Evolutionary conservation across 2,888 invertebrate species (phyloP).

Genomic region (Patella ulyssiponensis): DNA sequence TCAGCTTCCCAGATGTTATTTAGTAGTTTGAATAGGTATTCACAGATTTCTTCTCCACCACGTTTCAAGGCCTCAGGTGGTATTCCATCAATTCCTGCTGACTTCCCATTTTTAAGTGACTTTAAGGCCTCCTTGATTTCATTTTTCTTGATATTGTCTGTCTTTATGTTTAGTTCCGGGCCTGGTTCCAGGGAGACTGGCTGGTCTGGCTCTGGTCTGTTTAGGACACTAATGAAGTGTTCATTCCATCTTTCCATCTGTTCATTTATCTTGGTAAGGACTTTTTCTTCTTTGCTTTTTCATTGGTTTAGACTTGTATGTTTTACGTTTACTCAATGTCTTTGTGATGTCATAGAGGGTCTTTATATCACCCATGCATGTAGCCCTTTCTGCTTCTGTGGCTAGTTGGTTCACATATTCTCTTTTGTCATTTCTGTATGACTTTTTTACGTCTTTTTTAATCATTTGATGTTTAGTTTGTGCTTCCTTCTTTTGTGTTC

Average conservation of each 20-base stretch:
- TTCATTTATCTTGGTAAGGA: not conserved
- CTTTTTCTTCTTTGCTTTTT: not conserved
- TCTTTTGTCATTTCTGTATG: not conserved
- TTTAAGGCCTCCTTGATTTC: slow-evolving; percentile 20
- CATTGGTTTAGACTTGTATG: not conserved
- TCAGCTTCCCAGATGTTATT: slow-evolving; percentile 15
- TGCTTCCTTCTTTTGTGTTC: too few relatives aligned
- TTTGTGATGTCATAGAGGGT: not conserved
- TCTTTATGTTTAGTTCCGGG: slow-evolving; percentile 9
- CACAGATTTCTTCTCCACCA: slow-evolving; percentile 13
- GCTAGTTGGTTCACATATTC: not conserved
- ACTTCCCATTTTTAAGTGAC: slow-evolving; percentile 20
- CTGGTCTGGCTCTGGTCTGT: slow-evolving; percentile 1
- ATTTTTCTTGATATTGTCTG: slow-evolving; percentile 11
- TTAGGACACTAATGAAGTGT: not conserved
- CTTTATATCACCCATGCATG: not conserved
- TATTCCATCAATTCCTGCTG: slow-evolving; percentile 23
- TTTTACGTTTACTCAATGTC: not conserved
- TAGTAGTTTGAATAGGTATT: slow-evolving; percentile 18
- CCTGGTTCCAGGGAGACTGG: not conserved
- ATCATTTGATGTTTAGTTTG: not conserved
- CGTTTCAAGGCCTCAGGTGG: slow-evolving; percentile 25
- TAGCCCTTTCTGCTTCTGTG: not conserved
- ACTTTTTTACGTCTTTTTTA: not conserved
- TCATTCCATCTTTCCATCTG: not conserved